phyloP scores from a whole-genome alignment of 2,888 invertebrate species.

The Papilio protenor region DNA sequence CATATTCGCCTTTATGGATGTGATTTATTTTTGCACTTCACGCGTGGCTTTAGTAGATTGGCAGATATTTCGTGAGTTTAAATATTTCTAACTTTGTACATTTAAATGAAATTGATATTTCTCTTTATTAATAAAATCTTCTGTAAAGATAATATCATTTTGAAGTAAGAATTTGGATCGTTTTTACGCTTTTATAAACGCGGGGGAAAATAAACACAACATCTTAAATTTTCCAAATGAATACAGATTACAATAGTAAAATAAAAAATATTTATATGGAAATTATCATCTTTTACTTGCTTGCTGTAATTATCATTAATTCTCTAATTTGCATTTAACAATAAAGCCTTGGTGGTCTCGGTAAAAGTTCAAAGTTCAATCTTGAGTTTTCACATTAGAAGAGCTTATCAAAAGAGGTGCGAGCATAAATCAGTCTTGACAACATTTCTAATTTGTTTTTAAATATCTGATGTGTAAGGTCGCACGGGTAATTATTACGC shows the following conservation, averaged over 20 bases:
- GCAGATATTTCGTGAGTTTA: background rate
- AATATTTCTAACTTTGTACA: background rate
- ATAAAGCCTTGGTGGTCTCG: conserved; percentile 66
- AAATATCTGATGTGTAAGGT: conserved; percentile 30
- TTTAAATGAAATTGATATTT: no score
- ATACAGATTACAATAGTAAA: no score
- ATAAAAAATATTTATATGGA: no score
- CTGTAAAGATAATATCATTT: no score
- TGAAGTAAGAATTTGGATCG: no score
- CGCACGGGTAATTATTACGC: conserved; percentile 19
- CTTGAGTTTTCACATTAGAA: conserved; percentile 53
- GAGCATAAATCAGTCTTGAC: conserved; percentile 36
- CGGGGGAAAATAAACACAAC: no score
- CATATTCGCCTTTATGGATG: conserved; percentile 12
- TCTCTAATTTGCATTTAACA: background rate
- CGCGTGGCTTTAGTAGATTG: conserved; percentile 25
- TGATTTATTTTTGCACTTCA: conserved; percentile 35
- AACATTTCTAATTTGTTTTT: conserved; percentile 37
- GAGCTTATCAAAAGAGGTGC: conserved; percentile 21
- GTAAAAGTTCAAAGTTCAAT: conserved; percentile 57
- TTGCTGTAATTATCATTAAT: background rate
- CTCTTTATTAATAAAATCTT: no score
- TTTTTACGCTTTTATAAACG: no score
- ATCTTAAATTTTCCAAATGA: no score
- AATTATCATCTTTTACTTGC: background rate